A percentile compares a stretch with the other conserved stretches of the same genome.
Conservation (phyloP, 2,797 vertebrate genomes). For the Gallinago solitaria region DNA sequence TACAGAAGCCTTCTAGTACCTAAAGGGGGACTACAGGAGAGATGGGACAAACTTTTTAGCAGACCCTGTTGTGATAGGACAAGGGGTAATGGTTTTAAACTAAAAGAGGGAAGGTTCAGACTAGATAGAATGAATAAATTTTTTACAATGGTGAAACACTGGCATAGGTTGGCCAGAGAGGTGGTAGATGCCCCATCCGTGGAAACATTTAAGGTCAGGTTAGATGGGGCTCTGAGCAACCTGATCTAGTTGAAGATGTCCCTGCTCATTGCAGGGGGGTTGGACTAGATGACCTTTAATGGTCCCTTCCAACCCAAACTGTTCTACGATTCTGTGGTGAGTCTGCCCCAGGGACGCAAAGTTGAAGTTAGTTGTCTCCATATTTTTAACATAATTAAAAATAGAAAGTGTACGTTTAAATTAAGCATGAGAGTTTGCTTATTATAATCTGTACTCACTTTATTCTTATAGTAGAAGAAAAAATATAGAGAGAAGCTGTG, state of each 20-base stretch:
- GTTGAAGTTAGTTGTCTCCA: not conserved
- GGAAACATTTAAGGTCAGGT: not conserved
- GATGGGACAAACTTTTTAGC: not conserved
- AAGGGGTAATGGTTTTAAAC: not conserved
- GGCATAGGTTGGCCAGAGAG: not conserved
- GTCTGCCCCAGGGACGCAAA: not conserved
- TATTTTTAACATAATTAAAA: not conserved
- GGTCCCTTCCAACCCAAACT: not conserved
- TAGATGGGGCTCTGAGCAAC: not conserved
- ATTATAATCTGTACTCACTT: not conserved
- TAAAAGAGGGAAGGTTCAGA: not conserved
- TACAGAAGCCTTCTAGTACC: not conserved
- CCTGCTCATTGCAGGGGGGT: not conserved
- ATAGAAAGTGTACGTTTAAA: not conserved
- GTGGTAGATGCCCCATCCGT: not conserved
- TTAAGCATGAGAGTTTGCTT: not conserved
- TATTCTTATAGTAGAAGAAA: not conserved
- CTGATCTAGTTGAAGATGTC: not conserved
- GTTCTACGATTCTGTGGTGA: not conserved
- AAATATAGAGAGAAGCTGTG: not conserved
- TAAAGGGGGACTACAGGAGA: not conserved
- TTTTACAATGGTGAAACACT: not conserved
- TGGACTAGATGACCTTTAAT: not conserved
- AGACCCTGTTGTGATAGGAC: not conserved
- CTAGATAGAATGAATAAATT: not conserved